Conservation (phyloP, 2,797 vertebrate genomes). For the Margarornis squamiger region DNA sequence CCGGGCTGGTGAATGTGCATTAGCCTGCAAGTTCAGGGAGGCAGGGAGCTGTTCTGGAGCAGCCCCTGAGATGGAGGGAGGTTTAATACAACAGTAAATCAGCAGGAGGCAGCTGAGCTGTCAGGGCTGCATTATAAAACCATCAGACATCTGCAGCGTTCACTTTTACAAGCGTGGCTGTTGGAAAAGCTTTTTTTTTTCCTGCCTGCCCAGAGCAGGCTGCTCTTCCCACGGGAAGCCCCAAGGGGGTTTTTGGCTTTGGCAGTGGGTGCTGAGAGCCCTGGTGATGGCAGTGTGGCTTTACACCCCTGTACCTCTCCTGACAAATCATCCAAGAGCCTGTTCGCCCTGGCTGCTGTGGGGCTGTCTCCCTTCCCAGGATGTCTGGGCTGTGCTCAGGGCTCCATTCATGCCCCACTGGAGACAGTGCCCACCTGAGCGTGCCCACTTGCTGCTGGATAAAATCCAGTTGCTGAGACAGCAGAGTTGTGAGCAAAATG, state of each 20-base stretch:
- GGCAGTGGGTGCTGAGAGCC: not conserved
- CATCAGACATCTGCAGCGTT: not conserved
- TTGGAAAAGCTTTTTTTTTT: not conserved
- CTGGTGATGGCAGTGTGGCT: not conserved
- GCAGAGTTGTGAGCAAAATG: not conserved
- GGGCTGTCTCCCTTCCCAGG: not conserved
- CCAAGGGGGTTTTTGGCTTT: not conserved
- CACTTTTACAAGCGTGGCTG: accelerated
- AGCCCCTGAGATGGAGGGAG: not conserved
- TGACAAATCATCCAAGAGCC: not conserved
- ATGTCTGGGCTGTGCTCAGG: not conserved
- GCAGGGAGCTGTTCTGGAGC: not conserved
- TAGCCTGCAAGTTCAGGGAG: not conserved
- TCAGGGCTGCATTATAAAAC: not conserved
- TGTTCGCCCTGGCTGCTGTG: not conserved
- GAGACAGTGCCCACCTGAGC: not conserved
- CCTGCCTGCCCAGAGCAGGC: accelerated
- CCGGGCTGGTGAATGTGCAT: not conserved
- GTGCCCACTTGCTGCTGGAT: not conserved
- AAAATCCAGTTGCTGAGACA: not conserved
- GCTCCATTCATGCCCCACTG: not conserved
- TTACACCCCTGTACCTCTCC: accelerated
- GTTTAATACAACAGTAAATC: not conserved
- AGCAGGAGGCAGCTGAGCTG: not conserved
- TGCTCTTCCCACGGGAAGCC: not conserved